Evolutionary conservation across 2,888 invertebrate species (phyloP), one percentile per base, ranked within the genome.

Genomic region (Brachyptera putata): DNA sequence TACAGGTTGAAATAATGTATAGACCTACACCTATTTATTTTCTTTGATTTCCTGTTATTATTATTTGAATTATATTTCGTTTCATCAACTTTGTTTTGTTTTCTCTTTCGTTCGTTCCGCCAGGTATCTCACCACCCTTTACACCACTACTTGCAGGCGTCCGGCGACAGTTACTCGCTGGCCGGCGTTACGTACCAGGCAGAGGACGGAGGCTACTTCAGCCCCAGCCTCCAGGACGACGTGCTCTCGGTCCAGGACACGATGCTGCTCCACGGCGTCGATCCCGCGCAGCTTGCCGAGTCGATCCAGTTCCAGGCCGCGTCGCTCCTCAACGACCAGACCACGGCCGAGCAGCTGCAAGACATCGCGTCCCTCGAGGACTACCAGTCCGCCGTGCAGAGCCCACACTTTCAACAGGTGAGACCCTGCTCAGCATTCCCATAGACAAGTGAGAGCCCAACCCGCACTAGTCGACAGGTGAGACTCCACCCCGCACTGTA

Each of bases 211-310:
- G 76, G 75, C 25, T 75, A 75, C 65, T 75, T 75, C 62, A 75
- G 74, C 64, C 75, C 75, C 3, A 75, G 60, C 63, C 69, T 77
- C 24, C 76, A 90, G 70, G 88, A 89, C 66, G 91, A 91, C 69
- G 85, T 86, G n/a, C 85, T 86, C 30, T 75, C 76, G 9, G 76
- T 76, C 2, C 83, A 83, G 58, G 86, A 86, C 67, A 82, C 84
- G 21, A 85, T 87, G 77, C 75, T 87, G 26, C 74, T 87, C 56
- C 85, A 86, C 70, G 84, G 66, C 5, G 64, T 65, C 16, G 66
- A 67, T 55, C 60, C 85, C 2, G 81, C 84, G 65, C 86, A 86
- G 69, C 70, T 77, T 58, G 70, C 69, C 9, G 77, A 77, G 61
- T 72, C 76, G 24, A 75, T 77, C 62, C 77, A 76, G 67, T 75